Evolutionary conservation across 2,888 invertebrate species (phyloP), one percentile per base, ranked within the genome.

Genomic region (Microchrysa polita): DNA sequence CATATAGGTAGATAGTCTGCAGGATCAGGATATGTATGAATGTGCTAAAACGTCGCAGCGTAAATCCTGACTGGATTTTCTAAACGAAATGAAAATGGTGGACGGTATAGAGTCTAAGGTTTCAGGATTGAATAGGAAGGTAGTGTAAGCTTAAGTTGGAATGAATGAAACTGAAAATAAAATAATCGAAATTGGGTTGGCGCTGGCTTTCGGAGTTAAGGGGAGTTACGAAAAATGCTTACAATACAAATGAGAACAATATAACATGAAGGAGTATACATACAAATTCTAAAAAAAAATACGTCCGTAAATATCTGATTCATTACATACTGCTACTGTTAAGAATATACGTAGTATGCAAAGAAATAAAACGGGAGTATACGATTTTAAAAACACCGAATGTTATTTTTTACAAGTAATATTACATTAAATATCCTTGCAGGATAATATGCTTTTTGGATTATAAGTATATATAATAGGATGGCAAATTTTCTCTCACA

Each of bases 101-200:
- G 7, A 34, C 7, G 27, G 27, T 34, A 7, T 34, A 34, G 27
- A n/a, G 27, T 7, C 27, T 34, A 5, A 34, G 27, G 7, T 34
- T 34, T 34, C 7, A n/a, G 48, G 16, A 12, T n/a, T 12, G 48
- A n/a, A 48, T n/a, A 48, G 12, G 48, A 10, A 48, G 5, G 48
- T 2, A 61, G 40, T 4, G 61, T 2, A 60, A 60, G 16, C 5
- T 27, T 12, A 22, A 55, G 55, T 12, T 27, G 57, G 40, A 61
- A 61, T 40, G 34, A 22, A 60, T 27, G 16, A 4, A 60, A 60
- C 59, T 23, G 27, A 23, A 60, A 60, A 60, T 60, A 60, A 60
- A 60, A 60, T 27, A 60, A 27, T n/a, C n/a, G 10, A 57, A 60
- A 60, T 60, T 60, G 59, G 23, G 23, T 60, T 60, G 59, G 59